Conservation (phyloP, 2,888 invertebrate species). For the Gymnocheta viridis region DNA sequence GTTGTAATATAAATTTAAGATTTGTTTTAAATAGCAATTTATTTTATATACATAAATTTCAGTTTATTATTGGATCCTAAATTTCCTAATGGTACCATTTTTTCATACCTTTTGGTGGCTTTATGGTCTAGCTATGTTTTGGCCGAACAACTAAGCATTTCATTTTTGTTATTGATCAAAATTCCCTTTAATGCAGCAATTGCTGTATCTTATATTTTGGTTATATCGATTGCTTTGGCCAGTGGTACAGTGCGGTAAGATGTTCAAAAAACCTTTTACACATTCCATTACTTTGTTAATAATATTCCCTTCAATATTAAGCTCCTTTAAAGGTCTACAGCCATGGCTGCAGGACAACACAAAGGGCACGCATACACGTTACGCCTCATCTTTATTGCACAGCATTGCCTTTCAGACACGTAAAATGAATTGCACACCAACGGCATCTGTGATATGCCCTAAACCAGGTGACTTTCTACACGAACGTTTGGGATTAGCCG, state of each 20-base stretch:
- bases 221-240: constrained; percentile 87
- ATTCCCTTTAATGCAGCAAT: constrained; percentile 90
- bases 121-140: constrained; percentile 93
- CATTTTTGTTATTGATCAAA: constrained; percentile 90
- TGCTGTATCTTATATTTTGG: constrained; percentile 89
- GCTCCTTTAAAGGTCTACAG: constrained; percentile 89
- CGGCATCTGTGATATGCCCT: constrained; percentile 81
- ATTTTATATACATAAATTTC: not conserved
- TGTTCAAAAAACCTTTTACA: not conserved
- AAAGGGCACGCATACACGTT: constrained; percentile 90
- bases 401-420: constrained; percentile 86
- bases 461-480: constrained; percentile 81
- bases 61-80: constrained; percentile 79
- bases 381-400: constrained; percentile 89
- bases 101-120: constrained; percentile 86
- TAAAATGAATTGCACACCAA: constrained; percentile 83
- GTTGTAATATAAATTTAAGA: constrained; percentile 74
- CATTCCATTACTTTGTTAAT: not conserved
- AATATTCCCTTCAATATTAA: constrained; percentile 76
- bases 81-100: constrained; percentile 81
- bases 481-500: constrained; percentile 80
- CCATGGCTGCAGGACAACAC: constrained; percentile 92
- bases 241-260: constrained; percentile 90
- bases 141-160: constrained; percentile 92
- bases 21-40: not conserved